These are phyloP conservation scores for Lithophane semibrunnea DNA, from an alignment of 2,888 invertebrate species.

Conservation along the genomic window DNA sequence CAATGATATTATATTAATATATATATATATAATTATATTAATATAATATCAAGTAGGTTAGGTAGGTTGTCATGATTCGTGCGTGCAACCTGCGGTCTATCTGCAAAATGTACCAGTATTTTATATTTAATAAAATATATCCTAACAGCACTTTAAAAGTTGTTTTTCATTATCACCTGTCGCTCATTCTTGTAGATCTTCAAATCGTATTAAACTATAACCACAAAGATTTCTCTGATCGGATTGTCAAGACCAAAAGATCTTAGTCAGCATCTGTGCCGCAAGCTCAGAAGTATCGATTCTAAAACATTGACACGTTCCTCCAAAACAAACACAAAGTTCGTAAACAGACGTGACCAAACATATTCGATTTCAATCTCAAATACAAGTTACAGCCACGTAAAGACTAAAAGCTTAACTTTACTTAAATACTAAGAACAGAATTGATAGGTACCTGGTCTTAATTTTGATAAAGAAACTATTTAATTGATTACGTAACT, in stretches of 20 bases:
- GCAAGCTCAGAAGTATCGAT: slow-evolving; percentile 16
- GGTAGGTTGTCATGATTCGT: no score
- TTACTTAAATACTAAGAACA: background rate
- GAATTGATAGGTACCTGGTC: background rate
- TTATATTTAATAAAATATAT: no score
- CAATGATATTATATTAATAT: no score
- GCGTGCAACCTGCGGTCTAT: no score
- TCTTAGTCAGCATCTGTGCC: slow-evolving; percentile 28
- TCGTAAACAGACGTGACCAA: slow-evolving; percentile 49
- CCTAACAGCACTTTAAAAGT: background rate
- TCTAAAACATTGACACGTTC: slow-evolving; percentile 47
- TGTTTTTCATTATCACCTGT: background rate
- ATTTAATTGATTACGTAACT: background rate
- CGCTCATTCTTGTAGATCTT: background rate
- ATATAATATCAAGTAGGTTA: no score
- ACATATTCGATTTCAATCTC: slow-evolving; percentile 59
- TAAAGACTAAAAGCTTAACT: background rate
- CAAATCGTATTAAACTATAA: slow-evolving; percentile 9
- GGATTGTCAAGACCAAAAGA: background rate
- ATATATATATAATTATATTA: no score
- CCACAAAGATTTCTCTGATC: slow-evolving; percentile 2
- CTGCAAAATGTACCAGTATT: background rate
- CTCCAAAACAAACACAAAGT: slow-evolving; percentile 41
- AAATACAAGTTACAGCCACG: slow-evolving; percentile 41
- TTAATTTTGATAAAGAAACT: background rate